Evolutionary conservation across 2,113 vertebrate genomes (phyloP).

Genomic region (Neopipo cinnamomea): DNA sequence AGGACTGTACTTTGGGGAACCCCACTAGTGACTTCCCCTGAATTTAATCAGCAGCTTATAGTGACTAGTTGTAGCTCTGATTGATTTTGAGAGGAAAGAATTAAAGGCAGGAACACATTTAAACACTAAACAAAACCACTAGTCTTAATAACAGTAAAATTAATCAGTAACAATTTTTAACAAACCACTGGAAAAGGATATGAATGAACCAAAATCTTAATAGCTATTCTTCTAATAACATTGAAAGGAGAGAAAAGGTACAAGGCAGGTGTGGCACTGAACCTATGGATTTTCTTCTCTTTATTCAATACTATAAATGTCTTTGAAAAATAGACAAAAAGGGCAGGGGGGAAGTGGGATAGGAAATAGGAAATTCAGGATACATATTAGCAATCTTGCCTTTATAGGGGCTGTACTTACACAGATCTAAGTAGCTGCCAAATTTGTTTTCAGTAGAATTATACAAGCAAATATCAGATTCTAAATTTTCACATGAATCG

Average conservation of each 20-base stretch:
- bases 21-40: not conserved
- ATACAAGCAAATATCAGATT: not conserved
- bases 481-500: not conserved
- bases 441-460: not conserved
- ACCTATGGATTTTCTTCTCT: conserved; percentile 91
- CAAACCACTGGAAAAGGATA: conserved; percentile 87
- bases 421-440: not conserved
- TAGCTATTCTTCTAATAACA: conserved; percentile 88
- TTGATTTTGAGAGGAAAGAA: not conserved
- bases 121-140: not conserved
- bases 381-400: not conserved
- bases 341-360: fast-evolving
- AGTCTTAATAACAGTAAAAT: not conserved
- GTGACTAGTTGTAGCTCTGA: not conserved
- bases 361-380: not conserved
- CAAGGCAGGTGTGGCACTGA: conserved; percentile 92
- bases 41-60: not conserved
- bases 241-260: conserved; percentile 93
- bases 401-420: not conserved
- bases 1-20: not conserved
- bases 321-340: conserved; percentile 70
- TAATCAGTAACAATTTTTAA: not conserved
- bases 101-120: not conserved
- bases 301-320: conserved; percentile 97
- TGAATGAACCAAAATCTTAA: conserved; percentile 96